Percentiles rank a stretch among this genome's conserved stretches.
phyloP scores from a whole-genome alignment of 2,113 vertebrate genomes.

The Atractosteus spatula region DNA sequence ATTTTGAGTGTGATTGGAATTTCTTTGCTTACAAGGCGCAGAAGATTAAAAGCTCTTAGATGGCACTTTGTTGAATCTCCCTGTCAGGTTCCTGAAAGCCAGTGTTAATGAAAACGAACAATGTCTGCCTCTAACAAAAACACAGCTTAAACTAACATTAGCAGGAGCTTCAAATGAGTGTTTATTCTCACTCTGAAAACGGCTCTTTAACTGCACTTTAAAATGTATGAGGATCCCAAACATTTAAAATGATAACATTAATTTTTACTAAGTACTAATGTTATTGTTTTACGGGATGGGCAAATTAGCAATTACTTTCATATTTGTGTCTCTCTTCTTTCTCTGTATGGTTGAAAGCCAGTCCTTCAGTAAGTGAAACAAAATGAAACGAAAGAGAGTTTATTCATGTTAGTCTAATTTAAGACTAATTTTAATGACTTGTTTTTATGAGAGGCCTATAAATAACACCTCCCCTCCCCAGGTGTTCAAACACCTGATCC shows the following conservation, averaged over 20 bases:
- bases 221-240: slow-evolving; percentile 51
- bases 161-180: slow-evolving; percentile 76
- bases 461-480: too few relatives aligned
- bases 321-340: slow-evolving; percentile 5
- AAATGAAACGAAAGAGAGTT: too few relatives aligned
- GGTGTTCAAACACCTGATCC: too few relatives aligned
- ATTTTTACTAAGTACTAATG: slow-evolving; percentile 23
- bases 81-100: slow-evolving; percentile 54
- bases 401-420: too few relatives aligned
- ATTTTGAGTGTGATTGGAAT: slow-evolving; percentile 56
- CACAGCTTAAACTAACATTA: slow-evolving; percentile 76
- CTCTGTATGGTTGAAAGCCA: not conserved
- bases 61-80: slow-evolving; percentile 59
- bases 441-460: too few relatives aligned
- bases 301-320: slow-evolving; percentile 11
- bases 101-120: slow-evolving; percentile 69
- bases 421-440: too few relatives aligned
- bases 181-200: slow-evolving; percentile 74
- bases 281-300: slow-evolving; percentile 14
- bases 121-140: slow-evolving; percentile 67
- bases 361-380: too few relatives aligned
- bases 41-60: slow-evolving; percentile 72
- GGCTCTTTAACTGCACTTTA: slow-evolving; percentile 84
- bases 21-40: slow-evolving; percentile 34
- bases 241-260: slow-evolving; percentile 18